Base-by-base conservation (phyloP, 2,888 invertebrate species). In the Synergus gifuensis region DNA sequence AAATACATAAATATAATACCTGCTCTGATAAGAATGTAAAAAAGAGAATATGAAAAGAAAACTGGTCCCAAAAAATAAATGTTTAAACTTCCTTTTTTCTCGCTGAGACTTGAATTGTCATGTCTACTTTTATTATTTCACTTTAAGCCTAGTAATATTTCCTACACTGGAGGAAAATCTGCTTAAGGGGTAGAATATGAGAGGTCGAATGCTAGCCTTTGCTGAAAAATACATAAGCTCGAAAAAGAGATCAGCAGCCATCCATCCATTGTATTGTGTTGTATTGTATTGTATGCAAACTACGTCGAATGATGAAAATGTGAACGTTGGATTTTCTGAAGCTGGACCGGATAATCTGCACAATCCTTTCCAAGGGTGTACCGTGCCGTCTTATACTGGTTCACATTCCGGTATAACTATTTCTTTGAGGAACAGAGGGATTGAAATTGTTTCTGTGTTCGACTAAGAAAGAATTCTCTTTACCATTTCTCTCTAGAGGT, bases 321-420 rank as follows among this genome's bases (percentile, higher is more conserved):
- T 73, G 73, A 73, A 73, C 54, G 73, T 73, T 58, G 73, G 73
- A 58, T 73, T 54, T 73, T 73, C 54, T 58, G 54, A 73, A 73
- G 73, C 73, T 73, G 54, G 73, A 54, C 73, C 54, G 54, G 73
- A 73, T 73, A 73, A 73, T 73, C 73, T 73, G 54, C 36, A 58
- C 73, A 73, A 73, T 73, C 73, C 73, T 58, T 73, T 73, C 36
- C 36, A 73, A 73, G 73, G 73, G 54, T 73, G 54, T 36, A 58
- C 73, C 73, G 54, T 54, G 40, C 73, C 73, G 73, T n/a, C 54
- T 73, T 73, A 73, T 73, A 58, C 73, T 58, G 12, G 40, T 58
- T 49, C 49, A 73, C 73, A 73, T 73, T 54, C 73, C 73, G 36
- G 73, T 58, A 58, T 58, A 73, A 73, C 73, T 58, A 73, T 73